Percentiles rank a stretch among this genome's conserved stretches.
Conservation (phyloP, 2,888 invertebrate genomes). For the Tinea trinotella region DNA sequence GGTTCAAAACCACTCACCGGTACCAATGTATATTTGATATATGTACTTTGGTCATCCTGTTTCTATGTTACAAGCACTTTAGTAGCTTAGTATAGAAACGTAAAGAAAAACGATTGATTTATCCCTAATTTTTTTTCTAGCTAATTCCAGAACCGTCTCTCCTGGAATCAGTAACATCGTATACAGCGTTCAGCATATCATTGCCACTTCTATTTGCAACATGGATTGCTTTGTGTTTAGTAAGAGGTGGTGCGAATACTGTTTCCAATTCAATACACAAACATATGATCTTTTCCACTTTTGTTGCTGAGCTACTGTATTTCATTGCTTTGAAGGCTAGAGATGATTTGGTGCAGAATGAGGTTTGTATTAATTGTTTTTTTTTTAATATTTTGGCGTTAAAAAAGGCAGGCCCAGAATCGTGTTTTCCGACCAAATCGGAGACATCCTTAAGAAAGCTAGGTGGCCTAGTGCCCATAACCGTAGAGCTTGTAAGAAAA, state of each 20-base stretch:
- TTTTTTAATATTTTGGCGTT: background rate
- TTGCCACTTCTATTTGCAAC: constrained; percentile 84
- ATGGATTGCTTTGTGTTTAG: constrained; percentile 83
- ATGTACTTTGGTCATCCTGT: no score
- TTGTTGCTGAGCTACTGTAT: constrained; percentile 88
- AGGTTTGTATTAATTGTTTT: constrained; percentile 68
- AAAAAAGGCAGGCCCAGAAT: no score
- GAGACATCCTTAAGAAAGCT: no score
- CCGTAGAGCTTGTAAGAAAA: no score
- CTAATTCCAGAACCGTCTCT: constrained; percentile 90
- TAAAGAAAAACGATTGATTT: no score
- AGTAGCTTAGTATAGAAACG: no score
- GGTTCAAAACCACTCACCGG: no score
- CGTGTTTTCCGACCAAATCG: no score
- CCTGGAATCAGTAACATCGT: constrained; percentile 89
- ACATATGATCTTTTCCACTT: constrained; percentile 92
- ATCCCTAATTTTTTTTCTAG: constrained; percentile 39
- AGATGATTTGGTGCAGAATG: constrained; percentile 83
- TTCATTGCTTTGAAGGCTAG: constrained; percentile 90
- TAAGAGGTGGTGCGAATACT: constrained; percentile 85
- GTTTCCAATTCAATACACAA: constrained; percentile 96
- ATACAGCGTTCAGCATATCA: constrained; percentile 89
- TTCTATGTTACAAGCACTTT: no score
- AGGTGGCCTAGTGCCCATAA: no score
- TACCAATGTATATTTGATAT: no score